phyloP scores from a whole-genome alignment of 2,888 invertebrate species.

The Sesia bembeciformis region DNA sequence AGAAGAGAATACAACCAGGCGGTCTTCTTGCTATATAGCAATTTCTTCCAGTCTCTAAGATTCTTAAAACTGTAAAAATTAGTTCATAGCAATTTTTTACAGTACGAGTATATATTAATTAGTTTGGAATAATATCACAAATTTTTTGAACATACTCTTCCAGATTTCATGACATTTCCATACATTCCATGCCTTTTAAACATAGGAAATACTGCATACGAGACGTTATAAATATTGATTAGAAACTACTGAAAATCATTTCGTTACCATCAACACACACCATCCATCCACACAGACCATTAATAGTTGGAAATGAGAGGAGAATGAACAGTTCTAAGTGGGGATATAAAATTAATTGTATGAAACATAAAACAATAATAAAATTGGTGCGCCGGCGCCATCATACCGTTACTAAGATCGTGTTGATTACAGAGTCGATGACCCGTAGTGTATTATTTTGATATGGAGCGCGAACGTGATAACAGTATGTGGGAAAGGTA shows the following conservation, averaged over 20 bases:
- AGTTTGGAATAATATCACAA: too few species aligned
- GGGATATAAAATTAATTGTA: constrained; percentile 40
- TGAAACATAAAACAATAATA: constrained; percentile 40
- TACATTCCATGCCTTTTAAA: too few species aligned
- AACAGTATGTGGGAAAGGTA: background rate
- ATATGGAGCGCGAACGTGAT: background rate
- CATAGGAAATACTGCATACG: too few species aligned
- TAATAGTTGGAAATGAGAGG: background rate
- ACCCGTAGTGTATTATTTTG: background rate
- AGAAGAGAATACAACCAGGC: too few species aligned
- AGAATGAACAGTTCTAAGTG: background rate
- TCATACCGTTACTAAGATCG: constrained; percentile 28
- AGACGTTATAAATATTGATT: background rate
- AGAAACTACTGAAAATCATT: background rate
- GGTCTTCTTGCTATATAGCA: too few species aligned
- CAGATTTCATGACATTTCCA: too few species aligned
- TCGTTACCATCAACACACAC: background rate
- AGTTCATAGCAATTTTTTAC: too few species aligned
- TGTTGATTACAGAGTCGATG: constrained; percentile 8
- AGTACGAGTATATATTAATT: too few species aligned
- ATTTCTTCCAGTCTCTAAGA: too few species aligned
- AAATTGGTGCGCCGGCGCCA: constrained; percentile 32
- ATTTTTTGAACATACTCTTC: too few species aligned
- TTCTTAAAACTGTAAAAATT: too few species aligned
- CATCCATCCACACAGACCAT: background rate